Evolutionary conservation across 1,140 invertebrate genomes (phyloP), one percentile per base, ranked within the genome.

Genomic region (Zophobas atratus): DNA sequence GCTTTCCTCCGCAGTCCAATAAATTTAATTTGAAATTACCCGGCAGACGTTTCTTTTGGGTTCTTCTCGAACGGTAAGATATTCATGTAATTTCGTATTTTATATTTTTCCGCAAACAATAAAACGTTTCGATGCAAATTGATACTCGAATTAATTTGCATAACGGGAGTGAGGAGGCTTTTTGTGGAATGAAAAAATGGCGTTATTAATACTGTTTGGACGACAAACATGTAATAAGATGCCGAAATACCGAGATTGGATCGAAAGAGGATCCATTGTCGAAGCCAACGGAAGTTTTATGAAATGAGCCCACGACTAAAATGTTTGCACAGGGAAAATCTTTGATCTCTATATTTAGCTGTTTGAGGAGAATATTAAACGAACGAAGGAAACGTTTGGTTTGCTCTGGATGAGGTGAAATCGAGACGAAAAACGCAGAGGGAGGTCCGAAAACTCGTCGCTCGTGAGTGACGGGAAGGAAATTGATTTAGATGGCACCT

Each of bases 1-100:
- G 36, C 4, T 36, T 32, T 43, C 6, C 60, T 67, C 60, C n/a
- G 35, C 60, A 67, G 60, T 43, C 60, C 39, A 67, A 67, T 67
- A 67, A 67, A 67, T 67, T 67, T 67, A 67, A 67, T 67, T 67
- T 67, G 33, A 67, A 67, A 67, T 67, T 67, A 67, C 38, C 38
- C 38, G 43, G 33, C 60, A 48, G 60, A 67, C 60, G 60, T n/a
- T 67, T 20, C 60, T 67, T 67, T 67, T 67, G 32, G 1, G 32
- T 67, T 67, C 41, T 67, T 67, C 39, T 1, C 3, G 39, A 1
- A 36, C 55, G 4, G 32, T 57, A 8, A 43, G 43, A 67, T 67
- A 67, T 67, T 67, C 38, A 67, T 67, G 60, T 67, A 46, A 67
- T 67, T 67, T 67, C 60, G 38, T 6, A 60, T 36, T 38, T 60